phyloP scores from a whole-genome alignment of 2,888 invertebrate species.

The Trissolcus japonicus region DNA sequence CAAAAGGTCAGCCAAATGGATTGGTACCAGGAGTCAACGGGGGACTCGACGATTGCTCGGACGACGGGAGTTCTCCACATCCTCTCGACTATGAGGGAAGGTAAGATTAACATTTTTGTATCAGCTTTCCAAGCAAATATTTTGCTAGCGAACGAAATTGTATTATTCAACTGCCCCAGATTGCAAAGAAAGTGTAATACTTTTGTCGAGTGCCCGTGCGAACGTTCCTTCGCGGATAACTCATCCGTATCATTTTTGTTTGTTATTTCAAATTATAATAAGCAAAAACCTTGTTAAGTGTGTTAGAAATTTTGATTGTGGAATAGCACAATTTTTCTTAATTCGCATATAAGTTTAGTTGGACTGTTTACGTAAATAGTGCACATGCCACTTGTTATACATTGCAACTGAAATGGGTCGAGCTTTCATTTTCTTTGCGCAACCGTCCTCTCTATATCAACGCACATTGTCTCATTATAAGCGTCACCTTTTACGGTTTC shows the following conservation, averaged over 20 bases:
- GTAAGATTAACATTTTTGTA: conserved; percentile 76
- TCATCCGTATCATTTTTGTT: no score
- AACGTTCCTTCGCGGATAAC: no score
- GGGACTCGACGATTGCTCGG: conserved; percentile 83
- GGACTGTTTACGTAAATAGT: background rate
- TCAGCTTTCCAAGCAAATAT: no score
- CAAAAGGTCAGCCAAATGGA: conserved; percentile 80
- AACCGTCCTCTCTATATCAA: conserved; percentile 10
- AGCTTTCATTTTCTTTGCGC: conserved; percentile 20
- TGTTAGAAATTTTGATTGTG: no score
- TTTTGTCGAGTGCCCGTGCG: no score
- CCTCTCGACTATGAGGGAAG: conserved; percentile 94
- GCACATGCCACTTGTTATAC: background rate
- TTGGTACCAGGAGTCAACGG: conserved; percentile 80
- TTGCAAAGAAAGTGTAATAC: no score
- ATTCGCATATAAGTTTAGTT: background rate
- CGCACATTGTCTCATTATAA: conserved; percentile 4
- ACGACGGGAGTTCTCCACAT: conserved; percentile 91
- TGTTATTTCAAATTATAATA: no score
- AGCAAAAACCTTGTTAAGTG: no score
- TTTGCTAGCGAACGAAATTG: no score
- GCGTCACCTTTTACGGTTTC: conserved; percentile 3
- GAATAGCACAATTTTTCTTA: no score
- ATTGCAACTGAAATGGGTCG: conserved; percentile 12
- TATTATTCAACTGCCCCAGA: no score